Evolutionary conservation across 2,113 vertebrate species (phyloP).

Genomic region (Sorex araneus): DNA sequence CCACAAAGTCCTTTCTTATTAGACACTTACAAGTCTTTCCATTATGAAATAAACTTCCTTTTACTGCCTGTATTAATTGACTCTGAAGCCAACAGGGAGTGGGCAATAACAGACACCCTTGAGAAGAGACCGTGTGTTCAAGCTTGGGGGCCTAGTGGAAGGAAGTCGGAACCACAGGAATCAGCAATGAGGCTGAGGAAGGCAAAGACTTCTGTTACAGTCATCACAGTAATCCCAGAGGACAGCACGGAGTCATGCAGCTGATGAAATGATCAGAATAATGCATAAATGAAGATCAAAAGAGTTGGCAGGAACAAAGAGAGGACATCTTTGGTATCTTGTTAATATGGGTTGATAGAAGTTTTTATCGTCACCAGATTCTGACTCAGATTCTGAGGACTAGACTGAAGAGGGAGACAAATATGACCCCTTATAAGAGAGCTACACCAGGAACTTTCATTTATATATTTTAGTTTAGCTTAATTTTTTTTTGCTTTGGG

Average conservation of each 20-base stretch:
- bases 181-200: background rate
- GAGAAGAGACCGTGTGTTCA: background rate
- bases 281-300: conserved; percentile 55
- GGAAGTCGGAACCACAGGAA: background rate
- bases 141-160: background rate
- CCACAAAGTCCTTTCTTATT: background rate
- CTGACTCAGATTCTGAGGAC: background rate
- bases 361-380: conserved; percentile 5
- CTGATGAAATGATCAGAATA: background rate
- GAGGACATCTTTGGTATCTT: background rate
- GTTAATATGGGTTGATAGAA: background rate
- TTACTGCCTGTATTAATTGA: background rate
- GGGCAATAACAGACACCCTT: background rate
- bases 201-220: background rate
- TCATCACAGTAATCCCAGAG: background rate
- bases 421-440: background rate
- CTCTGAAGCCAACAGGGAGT: conserved; percentile 16
- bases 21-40: background rate
- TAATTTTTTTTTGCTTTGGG: too few relatives aligned
- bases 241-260: background rate
- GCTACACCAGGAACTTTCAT: background rate
- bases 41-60: conserved; percentile 34
- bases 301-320: background rate
- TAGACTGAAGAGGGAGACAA: background rate
- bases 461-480: too few relatives aligned